Evolutionary conservation across 2,797 vertebrate genomes (phyloP).

Genomic region (Sebastes vulpes): DNA sequence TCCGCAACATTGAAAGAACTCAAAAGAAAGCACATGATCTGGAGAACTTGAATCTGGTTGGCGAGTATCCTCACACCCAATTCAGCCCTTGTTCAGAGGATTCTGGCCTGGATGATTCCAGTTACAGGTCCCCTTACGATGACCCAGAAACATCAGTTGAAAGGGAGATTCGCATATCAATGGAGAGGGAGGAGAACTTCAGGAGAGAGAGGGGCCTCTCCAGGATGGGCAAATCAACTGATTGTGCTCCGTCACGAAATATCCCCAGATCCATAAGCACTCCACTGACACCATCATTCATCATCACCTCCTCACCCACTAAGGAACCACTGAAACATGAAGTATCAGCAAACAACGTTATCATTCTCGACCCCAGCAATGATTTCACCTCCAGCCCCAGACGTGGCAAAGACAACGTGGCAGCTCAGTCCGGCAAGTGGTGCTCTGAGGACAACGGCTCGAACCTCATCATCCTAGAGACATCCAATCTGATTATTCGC

Average conservation of each 20-base stretch:
- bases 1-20: slow-evolving; percentile 83
- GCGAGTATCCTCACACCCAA: slow-evolving; percentile 80
- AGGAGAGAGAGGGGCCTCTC: slow-evolving; percentile 79
- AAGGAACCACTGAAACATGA: slow-evolving; percentile 79
- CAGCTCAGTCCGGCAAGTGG: slow-evolving; percentile 71
- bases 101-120: slow-evolving; percentile 86
- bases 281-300: slow-evolving; percentile 84
- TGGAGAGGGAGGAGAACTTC: slow-evolving; percentile 83
- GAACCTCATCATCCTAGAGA: slow-evolving; percentile 85
- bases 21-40: slow-evolving; percentile 78
- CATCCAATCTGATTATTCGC: slow-evolving; percentile 86
- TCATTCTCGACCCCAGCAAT: slow-evolving; percentile 82
- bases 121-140: slow-evolving; percentile 83
- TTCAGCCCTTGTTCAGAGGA: slow-evolving; percentile 88
- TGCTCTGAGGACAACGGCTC: slow-evolving; percentile 74
- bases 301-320: slow-evolving; percentile 85
- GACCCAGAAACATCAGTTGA: slow-evolving; percentile 84
- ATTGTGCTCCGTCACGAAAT: slow-evolving; percentile 75
- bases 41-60: slow-evolving; percentile 76
- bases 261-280: slow-evolving; percentile 80
- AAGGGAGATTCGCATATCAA: slow-evolving; percentile 82
- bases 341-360: slow-evolving; percentile 77
- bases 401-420: slow-evolving; percentile 47
- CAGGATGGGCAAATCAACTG: slow-evolving; percentile 79
- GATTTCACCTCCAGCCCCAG: slow-evolving; percentile 60